Conservation (phyloP, 35 echinoderm and acorn worm genomes). For the Acanthaster planci region DNA sequence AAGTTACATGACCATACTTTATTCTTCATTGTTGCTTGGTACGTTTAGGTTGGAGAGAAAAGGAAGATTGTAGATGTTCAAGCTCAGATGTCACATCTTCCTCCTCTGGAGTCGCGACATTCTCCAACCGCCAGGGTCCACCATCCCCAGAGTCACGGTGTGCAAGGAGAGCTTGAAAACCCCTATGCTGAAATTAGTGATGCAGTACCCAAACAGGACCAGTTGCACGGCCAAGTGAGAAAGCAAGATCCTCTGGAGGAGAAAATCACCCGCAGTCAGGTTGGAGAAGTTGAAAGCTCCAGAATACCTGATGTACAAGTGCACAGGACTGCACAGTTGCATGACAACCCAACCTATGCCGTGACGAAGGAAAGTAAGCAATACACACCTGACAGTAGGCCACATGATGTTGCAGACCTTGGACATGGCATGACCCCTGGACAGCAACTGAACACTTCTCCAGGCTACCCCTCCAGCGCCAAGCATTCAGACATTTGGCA, state of each 20-base stretch:
- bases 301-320: constrained; percentile 6
- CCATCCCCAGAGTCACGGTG: constrained; percentile 1
- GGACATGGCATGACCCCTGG: neutral
- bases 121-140: neutral
- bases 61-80: constrained; percentile 1
- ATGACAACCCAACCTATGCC: constrained; percentile 50
- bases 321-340: constrained; percentile 31
- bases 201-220: neutral
- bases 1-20: too few relatives aligned
- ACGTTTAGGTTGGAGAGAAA: neutral
- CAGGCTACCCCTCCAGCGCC: neutral
- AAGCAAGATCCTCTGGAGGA: constrained; percentile 37
- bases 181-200: constrained; percentile 63
- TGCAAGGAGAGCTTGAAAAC: constrained; percentile 39
- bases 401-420: neutral
- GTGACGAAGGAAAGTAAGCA: neutral
- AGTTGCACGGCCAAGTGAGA: neutral
- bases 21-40: neutral
- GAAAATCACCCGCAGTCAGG: neutral
- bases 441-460: too few relatives aligned
- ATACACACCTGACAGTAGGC: neutral
- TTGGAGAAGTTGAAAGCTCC: neutral
- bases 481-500: constrained; percentile 33
- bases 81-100: constrained; percentile 9
- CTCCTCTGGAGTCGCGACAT: neutral